Percentiles rank a stretch among this genome's conserved stretches.
These are phyloP conservation scores for Nicator chloris DNA, from an alignment of 2,113 vertebrate species.

Conservation along the genomic window DNA sequence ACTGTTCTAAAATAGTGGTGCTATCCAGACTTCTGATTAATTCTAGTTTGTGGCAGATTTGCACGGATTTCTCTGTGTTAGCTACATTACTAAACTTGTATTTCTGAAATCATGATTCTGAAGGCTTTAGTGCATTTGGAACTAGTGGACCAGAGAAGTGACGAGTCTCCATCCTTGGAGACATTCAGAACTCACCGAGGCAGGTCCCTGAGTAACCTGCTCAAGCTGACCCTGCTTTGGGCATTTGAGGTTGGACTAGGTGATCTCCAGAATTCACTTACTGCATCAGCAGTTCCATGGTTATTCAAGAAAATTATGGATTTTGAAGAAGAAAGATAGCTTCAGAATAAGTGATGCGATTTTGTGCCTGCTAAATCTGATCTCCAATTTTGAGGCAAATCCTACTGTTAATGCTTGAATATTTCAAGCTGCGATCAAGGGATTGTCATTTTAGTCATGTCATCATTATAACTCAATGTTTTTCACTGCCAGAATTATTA, in stretches of 20 bases:
- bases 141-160: neutral
- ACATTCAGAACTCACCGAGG: neutral
- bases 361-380: neutral
- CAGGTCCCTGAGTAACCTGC: neutral
- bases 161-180: neutral
- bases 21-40: neutral
- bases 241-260: neutral
- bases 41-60: neutral
- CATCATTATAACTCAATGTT: neutral
- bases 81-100: neutral
- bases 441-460: neutral
- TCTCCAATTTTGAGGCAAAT: neutral
- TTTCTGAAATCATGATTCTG: neutral
- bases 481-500: conserved; percentile 7
- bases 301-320: neutral
- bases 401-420: neutral
- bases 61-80: neutral
- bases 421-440: neutral
- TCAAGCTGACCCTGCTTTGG: neutral
- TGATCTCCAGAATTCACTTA: neutral
- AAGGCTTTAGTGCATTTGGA: neutral
- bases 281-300: neutral
- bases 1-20: neutral
- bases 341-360: neutral
- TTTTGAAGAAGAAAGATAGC: neutral